Percentiles rank a stretch among this genome's conserved stretches.
Evolutionary conservation across 2,888 invertebrate genomes (phyloP).

Genomic region (Trichopoda pennipes): DNA sequence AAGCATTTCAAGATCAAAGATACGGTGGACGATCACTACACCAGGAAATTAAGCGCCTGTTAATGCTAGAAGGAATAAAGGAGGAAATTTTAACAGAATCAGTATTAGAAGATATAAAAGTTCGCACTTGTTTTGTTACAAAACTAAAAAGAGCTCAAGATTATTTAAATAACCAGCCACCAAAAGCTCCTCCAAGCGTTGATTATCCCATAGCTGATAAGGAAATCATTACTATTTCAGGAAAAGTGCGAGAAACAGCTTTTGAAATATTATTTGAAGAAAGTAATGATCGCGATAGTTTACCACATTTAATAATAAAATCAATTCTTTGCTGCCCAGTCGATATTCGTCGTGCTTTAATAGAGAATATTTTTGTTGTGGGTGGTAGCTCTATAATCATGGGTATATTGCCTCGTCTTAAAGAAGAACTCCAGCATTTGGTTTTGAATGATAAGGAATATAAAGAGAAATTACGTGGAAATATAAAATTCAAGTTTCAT

Average conservation of each 20-base stretch:
- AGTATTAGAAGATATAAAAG: conserved; percentile 89
- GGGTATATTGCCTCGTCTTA: conserved; percentile 91
- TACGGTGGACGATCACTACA: conserved; percentile 88
- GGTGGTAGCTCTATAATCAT: conserved; percentile 93
- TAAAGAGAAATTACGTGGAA: conserved; percentile 82
- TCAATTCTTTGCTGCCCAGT: conserved; percentile 90
- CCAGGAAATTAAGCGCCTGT: conserved; percentile 82
- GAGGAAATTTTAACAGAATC: conserved; percentile 81
- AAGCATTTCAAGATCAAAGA: conserved; percentile 91
- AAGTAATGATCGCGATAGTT: conserved; percentile 90
- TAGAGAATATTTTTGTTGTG: conserved; percentile 91
- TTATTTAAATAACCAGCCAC: conserved; percentile 78
- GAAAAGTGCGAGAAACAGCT: conserved; percentile 88
- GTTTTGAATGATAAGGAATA: conserved; percentile 84
- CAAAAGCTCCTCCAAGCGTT: conserved; percentile 83
- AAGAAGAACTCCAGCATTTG: conserved; percentile 87
- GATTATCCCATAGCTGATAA: conserved; percentile 86
- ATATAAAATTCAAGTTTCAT: conserved; percentile 89
- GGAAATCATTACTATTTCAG: conserved; percentile 84
- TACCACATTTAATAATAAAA: conserved; percentile 92
- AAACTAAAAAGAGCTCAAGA: conserved; percentile 85
- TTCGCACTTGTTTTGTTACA: conserved; percentile 94
- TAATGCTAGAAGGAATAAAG: conserved; percentile 82
- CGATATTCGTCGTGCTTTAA: conserved; percentile 89
- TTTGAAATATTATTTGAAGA: conserved; percentile 93